These are phyloP conservation scores for Trachelipus rathkii DNA, from an alignment of 1,140 invertebrate genomes.

Conservation along the genomic window DNA sequence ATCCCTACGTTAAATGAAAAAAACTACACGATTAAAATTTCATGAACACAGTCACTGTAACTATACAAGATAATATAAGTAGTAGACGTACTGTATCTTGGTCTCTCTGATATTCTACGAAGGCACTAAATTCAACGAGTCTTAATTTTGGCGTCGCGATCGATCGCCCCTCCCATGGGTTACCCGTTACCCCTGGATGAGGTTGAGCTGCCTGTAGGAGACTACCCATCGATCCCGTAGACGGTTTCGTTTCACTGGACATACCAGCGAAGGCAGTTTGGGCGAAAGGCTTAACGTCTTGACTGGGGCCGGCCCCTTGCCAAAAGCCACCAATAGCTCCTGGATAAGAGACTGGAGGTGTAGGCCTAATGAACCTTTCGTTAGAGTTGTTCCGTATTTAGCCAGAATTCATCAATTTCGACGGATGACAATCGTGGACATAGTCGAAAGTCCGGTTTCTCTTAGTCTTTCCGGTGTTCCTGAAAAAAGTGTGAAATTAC, in stretches of 20 bases:
- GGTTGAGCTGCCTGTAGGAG: slow-evolving; percentile 48
- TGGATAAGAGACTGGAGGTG: slow-evolving; percentile 39
- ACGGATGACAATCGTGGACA: slow-evolving; percentile 93
- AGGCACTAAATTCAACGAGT: slow-evolving; percentile 95
- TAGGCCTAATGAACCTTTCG: slow-evolving; percentile 57
- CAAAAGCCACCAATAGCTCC: slow-evolving; percentile 62
- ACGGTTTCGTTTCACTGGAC: slow-evolving; percentile 66
- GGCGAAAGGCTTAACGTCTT: slow-evolving; percentile 93
- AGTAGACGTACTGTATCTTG: slow-evolving; percentile 81
- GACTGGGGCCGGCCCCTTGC: slow-evolving; percentile 88
- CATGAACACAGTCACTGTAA: too few relatives aligned
- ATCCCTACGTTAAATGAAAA: too few relatives aligned
- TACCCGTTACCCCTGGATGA: slow-evolving; percentile 56
- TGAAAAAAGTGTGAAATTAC: slow-evolving; percentile 54
- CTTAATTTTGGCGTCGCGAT: slow-evolving; percentile 95
- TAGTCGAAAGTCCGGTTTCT: slow-evolving; percentile 92
- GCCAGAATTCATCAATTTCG: slow-evolving; percentile 81
- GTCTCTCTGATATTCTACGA: slow-evolving; percentile 83
- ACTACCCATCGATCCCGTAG: slow-evolving; percentile 61
- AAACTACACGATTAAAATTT: too few relatives aligned
- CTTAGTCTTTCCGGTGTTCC: slow-evolving; percentile 86
- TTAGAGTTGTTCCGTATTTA: too few relatives aligned
- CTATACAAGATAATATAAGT: too few relatives aligned
- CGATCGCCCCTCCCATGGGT: slow-evolving; percentile 89
- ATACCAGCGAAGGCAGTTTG: slow-evolving; percentile 68